These are phyloP conservation scores for Pseudanteris insignis DNA, from an alignment of 2,888 invertebrate genomes.

Conservation along the genomic window DNA sequence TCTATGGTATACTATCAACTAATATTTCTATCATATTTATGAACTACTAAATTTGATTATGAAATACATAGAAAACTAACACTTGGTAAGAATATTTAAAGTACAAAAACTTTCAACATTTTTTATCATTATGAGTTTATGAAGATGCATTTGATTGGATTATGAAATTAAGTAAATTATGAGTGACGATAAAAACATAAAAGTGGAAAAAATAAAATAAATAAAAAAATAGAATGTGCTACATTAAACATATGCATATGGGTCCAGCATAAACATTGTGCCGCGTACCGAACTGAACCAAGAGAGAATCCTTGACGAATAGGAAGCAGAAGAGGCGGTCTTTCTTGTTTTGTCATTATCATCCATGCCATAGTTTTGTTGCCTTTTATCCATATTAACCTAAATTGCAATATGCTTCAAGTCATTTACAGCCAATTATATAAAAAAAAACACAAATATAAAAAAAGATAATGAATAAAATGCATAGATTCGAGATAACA, in stretches of 20 bases:
- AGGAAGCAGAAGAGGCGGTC: constrained; percentile 59
- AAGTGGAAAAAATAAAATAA: not conserved
- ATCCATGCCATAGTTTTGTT: constrained; percentile 62
- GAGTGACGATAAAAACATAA: not conserved
- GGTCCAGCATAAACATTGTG: constrained; percentile 63
- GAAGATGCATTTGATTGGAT: no score
- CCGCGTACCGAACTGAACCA: constrained; percentile 67
- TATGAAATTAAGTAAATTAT: no score
- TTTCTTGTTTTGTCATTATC: constrained; percentile 60
- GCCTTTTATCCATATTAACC: constrained; percentile 65
- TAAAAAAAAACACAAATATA: no score
- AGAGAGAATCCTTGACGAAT: constrained; percentile 65
- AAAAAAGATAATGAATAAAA: no score
- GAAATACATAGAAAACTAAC: no score
- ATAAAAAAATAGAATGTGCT: constrained; percentile 31
- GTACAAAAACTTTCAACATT: no score
- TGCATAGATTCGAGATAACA: no score
- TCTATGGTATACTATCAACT: no score
- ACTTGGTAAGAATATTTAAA: no score
- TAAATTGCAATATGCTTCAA: constrained; percentile 63
- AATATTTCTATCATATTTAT: no score
- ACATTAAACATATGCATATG: constrained; percentile 60
- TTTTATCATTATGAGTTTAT: no score
- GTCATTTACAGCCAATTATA: constrained; percentile 25
- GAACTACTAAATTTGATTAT: no score